A percentile compares a stretch with the other conserved stretches of the same genome.
Evolutionary conservation across 1,140 invertebrate genomes (phyloP).

Genomic region (Asbolus verrucosus): DNA sequence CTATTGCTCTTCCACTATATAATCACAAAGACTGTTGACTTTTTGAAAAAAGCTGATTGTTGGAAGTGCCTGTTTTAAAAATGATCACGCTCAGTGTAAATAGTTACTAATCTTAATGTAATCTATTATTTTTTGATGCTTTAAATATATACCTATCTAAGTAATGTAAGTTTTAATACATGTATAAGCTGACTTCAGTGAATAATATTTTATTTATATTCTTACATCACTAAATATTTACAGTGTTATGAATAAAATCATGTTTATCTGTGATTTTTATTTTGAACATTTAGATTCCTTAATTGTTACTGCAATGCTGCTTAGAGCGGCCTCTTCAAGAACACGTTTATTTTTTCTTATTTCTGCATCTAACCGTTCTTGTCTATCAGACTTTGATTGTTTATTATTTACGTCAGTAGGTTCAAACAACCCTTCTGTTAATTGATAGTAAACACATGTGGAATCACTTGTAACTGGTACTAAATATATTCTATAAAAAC

Average conservation of each 20-base stretch:
- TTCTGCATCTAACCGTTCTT: constrained; percentile 52
- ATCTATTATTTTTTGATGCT: constrained; percentile 57
- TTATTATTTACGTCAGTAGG: constrained; percentile 50
- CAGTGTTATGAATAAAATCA: constrained; percentile 41
- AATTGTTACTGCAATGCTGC: constrained; percentile 6
- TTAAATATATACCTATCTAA: constrained; percentile 53
- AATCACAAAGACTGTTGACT: constrained; percentile 45
- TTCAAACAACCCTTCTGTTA: constrained; percentile 51
- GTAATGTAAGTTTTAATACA: constrained; percentile 53
- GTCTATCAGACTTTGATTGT: constrained; percentile 51
- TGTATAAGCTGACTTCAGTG: constrained; percentile 37
- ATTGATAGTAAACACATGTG: constrained; percentile 60
- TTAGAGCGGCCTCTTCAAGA: constrained; percentile 55
- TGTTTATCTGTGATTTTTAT: constrained; percentile 43
- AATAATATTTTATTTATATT: constrained; percentile 50
- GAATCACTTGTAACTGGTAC: constrained; percentile 59
- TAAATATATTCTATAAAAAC: constrained; percentile 51
- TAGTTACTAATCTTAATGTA: constrained; percentile 55
- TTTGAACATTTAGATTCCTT: not conserved
- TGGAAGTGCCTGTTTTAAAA: constrained; percentile 55
- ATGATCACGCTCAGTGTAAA: constrained; percentile 55
- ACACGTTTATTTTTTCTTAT: constrained; percentile 51
- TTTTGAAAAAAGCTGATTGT: constrained; percentile 31
- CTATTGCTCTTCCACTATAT: constrained; percentile 41
- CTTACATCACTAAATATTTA: constrained; percentile 48